Conservation (phyloP, 2,888 invertebrate genomes). For the Lithosia quadra region DNA sequence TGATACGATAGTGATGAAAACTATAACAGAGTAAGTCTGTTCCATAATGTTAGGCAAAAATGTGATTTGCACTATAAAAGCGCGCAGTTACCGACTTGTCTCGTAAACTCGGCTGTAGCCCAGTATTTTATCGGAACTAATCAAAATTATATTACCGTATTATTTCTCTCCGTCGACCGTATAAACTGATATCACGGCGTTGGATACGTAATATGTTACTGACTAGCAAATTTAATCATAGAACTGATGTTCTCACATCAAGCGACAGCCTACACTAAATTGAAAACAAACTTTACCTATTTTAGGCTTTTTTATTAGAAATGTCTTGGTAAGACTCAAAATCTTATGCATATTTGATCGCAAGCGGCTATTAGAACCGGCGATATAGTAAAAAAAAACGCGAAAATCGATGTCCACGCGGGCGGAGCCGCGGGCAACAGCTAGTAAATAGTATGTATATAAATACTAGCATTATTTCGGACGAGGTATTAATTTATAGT, state of each 20-base stretch:
- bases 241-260: not conserved
- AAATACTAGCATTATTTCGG: too few species aligned
- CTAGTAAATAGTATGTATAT: too few species aligned
- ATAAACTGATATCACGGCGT: slow-evolving; percentile 62
- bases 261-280: not conserved
- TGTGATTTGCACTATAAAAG: slow-evolving; percentile 13
- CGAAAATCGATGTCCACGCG: too few species aligned
- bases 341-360: too few species aligned
- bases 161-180: slow-evolving; percentile 60
- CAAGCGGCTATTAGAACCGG: too few species aligned
- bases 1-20: slow-evolving; percentile 8
- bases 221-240: not conserved
- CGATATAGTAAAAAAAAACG: too few species aligned
- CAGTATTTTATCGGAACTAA: slow-evolving; percentile 62
- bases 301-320: too few species aligned
- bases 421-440: too few species aligned
- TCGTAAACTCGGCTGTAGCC: slow-evolving; percentile 42
- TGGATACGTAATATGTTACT: slow-evolving; percentile 36
- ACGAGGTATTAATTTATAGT: too few species aligned
- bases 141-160: slow-evolving; percentile 66
- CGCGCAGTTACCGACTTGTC: slow-evolving; percentile 14
- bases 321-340: too few species aligned
- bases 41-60: slow-evolving; percentile 13
- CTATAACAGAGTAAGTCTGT: slow-evolving; percentile 11
- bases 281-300: not conserved